Evolutionary conservation across 2,113 vertebrate species (phyloP).

Genomic region (Tiliqua scincoides): DNA sequence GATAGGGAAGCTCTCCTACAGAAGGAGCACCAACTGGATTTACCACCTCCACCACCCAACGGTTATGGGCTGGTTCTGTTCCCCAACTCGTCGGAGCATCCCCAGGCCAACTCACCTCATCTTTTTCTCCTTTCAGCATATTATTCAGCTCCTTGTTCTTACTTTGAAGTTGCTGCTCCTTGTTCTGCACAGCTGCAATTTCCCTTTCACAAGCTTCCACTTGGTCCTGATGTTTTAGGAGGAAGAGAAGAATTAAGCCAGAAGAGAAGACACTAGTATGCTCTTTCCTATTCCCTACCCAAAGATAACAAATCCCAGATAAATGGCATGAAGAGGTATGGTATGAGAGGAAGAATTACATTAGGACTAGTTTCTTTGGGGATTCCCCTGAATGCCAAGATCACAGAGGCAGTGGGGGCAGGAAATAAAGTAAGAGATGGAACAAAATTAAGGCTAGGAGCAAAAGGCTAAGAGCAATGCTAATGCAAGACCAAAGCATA

Average conservation of each 20-base stretch:
- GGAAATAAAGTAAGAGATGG: neutral
- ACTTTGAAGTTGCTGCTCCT: slow-evolving; percentile 1
- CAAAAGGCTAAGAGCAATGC: neutral
- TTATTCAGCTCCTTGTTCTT: neutral
- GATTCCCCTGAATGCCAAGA: neutral
- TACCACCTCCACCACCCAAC: neutral
- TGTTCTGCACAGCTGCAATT: neutral
- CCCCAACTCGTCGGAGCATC: too few relatives aligned
- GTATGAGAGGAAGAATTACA: neutral
- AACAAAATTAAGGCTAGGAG: neutral
- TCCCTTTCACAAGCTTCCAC: neutral
- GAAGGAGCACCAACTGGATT: neutral
- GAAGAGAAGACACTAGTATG: neutral
- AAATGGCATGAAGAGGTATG: neutral
- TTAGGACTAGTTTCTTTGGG: neutral
- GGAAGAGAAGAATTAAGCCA: neutral
- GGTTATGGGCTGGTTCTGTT: neutral
- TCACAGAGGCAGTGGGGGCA: neutral
- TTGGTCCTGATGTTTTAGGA: neutral
- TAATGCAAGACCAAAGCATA: neutral
- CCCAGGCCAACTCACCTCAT: neutral
- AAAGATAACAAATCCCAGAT: too few relatives aligned
- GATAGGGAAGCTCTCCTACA: too few relatives aligned
- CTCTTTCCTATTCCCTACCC: neutral
- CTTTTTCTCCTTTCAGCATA: neutral